Base-by-base conservation (phyloP, 2,888 invertebrate species). In the Eupithecia abbreviata region DNA sequence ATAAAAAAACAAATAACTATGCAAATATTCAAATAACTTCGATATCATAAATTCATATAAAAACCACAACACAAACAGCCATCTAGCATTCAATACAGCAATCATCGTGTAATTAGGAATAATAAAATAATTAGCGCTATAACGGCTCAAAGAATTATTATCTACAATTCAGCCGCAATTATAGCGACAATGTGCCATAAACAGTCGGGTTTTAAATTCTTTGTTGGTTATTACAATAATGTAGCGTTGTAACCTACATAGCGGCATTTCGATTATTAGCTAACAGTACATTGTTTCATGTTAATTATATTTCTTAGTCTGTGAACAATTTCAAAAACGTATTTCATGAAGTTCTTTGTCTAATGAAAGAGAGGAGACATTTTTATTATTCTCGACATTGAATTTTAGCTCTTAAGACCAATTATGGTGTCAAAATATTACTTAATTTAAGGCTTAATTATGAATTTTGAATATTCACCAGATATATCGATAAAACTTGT, bases 141-240 rank as follows among this genome's bases (percentile, higher is more conserved):
- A 75, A 75, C 75, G 41, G 71, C 68, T 65, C 62, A 66, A n/a
- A 75, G 41, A 71, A 77, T 76, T 74, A 76, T 73, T 79, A 77
- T 69, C 67, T 69, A 76, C 74, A 78, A 78, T 76, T 70, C 67
- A 76, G 76, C 49, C 73, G 70, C 75, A 76, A 79, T 79, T 76
- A 77, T 72, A 76, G 77, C 77, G 77, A 79, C 77, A 79, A 74
- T 81, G 77, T 79, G 76, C 73, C 74, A 77, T 81, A 79, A 79
- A 81, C 75, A 78, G 72, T 74, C 68, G 71, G 71, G 75, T 77
- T 78, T 75, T 74, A 67, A 78, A 66, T 80, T 77, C 73, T 77
- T 78, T 73, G 67, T 74, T 71, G 68, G 55, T 76, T 76, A 77
- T 78, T 69, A 79, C 65, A 72, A 74, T 73, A 62, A 55, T 51